Conservation (phyloP, 2,797 vertebrate genomes). For the Hylomyscus alleni region DNA sequence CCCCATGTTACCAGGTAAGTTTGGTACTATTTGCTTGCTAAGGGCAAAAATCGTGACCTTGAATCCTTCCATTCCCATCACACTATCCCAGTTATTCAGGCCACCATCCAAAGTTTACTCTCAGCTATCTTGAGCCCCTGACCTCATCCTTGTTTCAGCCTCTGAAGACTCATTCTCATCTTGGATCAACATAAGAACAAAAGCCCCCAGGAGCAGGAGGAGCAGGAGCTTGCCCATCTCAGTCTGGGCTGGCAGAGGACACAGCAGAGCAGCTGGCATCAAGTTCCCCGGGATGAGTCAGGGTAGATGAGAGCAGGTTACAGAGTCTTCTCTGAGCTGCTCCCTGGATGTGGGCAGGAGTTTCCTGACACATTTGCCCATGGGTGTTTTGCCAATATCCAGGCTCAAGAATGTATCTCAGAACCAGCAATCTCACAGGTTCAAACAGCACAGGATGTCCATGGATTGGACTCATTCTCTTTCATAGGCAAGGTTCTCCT, state of each 20-base stretch:
- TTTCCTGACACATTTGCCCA: slow-evolving; percentile 28
- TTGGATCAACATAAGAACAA: slow-evolving; percentile 38
- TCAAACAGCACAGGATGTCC: neutral
- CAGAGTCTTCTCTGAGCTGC: neutral
- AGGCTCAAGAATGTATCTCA: neutral
- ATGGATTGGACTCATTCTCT: neutral
- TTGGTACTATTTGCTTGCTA: neutral
- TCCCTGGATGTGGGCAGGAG: slow-evolving; percentile 16
- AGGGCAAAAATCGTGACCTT: neutral
- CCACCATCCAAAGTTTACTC: neutral
- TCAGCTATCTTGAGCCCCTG: neutral
- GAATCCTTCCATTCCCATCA: neutral
- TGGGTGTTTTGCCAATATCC: neutral
- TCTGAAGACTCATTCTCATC: slow-evolving; percentile 35
- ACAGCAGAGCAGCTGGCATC: neutral
- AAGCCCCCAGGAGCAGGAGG: slow-evolving; percentile 24
- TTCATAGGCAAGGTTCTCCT: neutral
- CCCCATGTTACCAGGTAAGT: neutral
- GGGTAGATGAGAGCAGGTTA: neutral
- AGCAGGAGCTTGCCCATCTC: slow-evolving; percentile 61
- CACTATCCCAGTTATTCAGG: fast-evolving
- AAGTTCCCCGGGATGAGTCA: neutral
- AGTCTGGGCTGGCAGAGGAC: neutral
- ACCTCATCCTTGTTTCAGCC: neutral
- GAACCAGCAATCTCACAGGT: neutral